Conservation (phyloP, 2,888 invertebrate species). For the Heteropelma amictum region DNA sequence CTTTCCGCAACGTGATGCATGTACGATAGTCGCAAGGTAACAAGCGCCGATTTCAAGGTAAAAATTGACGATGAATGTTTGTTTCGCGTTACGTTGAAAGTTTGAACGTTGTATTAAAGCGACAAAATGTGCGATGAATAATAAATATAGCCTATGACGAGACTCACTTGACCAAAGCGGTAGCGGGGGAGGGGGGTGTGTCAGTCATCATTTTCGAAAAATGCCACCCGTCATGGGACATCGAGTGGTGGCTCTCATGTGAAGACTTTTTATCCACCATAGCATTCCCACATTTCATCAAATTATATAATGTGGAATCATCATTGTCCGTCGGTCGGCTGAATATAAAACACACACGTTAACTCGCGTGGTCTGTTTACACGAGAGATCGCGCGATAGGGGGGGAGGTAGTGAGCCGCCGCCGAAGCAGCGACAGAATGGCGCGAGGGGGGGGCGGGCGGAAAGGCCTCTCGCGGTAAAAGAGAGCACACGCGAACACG, state of each 20-base stretch:
- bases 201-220: constrained; percentile 74
- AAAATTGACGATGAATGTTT: no score
- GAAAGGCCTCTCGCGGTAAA: constrained; percentile 22
- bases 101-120: not conserved
- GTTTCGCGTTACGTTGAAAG: no score
- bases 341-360: constrained; percentile 35
- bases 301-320: constrained; percentile 67
- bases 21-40: no score
- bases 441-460: not conserved
- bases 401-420: not conserved
- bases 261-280: constrained; percentile 69
- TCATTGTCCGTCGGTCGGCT: constrained; percentile 50
- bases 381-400: constrained; percentile 38
- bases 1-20: no score
- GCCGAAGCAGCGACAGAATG: not conserved
- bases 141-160: constrained; percentile 46
- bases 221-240: constrained; percentile 68
- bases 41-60: no score
- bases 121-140: constrained; percentile 4
- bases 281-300: constrained; percentile 66
- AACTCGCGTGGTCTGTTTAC: constrained; percentile 56
- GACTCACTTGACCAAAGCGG: constrained; percentile 72
- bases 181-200: constrained; percentile 67
- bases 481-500: constrained; percentile 15
- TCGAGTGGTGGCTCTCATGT: constrained; percentile 64